Evolutionary conservation across 1,140 invertebrate species (phyloP).

Genomic region (Dendrolimus kikuchii): DNA sequence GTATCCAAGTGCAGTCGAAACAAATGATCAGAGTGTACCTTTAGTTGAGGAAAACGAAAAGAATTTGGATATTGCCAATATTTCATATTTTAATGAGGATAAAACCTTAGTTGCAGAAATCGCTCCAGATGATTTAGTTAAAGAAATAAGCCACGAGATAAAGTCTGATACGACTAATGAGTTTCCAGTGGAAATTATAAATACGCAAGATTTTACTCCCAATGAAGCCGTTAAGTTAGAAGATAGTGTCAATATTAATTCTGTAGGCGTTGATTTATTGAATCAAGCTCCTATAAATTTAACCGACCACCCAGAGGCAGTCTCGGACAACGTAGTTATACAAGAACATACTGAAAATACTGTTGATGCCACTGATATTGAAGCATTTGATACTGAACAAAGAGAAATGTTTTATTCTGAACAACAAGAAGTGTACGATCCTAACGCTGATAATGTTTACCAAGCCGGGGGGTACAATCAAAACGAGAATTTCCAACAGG

Average conservation of each 20-base stretch:
- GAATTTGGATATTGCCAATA: no score
- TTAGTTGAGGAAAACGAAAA: no score
- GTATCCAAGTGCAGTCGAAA: no score
- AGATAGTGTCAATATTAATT: slow-evolving; percentile 16
- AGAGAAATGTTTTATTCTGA: slow-evolving; percentile 46
- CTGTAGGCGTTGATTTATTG: not conserved
- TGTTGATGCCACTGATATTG: slow-evolving; percentile 16
- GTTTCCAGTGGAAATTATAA: slow-evolving; percentile 18
- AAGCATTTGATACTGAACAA: slow-evolving; percentile 45
- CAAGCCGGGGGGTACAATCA: slow-evolving; percentile 20
- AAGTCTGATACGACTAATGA: slow-evolving; percentile 3
- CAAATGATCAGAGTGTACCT: no score
- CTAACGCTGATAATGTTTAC: slow-evolving; percentile 16
- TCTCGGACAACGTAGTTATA: not conserved
- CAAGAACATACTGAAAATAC: slow-evolving; percentile 8
- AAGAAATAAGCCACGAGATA: not conserved
- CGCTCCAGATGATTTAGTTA: not conserved
- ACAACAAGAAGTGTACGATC: slow-evolving; percentile 21
- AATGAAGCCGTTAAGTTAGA: slow-evolving; percentile 5
- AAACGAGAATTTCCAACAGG: slow-evolving; percentile 25
- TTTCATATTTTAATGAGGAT: no score
- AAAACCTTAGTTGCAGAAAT: not conserved
- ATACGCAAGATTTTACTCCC: slow-evolving; percentile 18
- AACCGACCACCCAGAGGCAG: not conserved
- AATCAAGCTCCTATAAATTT: no score